These are phyloP conservation scores for Lithobates pipiens DNA, from an alignment of 2,797 vertebrate genomes.

Conservation along the genomic window DNA sequence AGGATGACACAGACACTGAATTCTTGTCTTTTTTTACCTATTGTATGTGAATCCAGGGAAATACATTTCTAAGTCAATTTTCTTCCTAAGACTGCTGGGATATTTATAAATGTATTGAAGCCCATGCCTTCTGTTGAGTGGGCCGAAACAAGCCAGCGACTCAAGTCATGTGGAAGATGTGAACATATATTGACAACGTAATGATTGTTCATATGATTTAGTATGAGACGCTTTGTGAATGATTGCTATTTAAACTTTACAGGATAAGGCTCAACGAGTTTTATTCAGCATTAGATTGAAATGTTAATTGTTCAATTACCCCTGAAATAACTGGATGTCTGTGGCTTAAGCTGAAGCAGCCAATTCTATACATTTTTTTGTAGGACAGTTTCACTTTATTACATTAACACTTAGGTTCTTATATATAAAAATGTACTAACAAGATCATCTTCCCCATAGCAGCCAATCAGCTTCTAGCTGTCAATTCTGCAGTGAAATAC, in stretches of 20 bases:
- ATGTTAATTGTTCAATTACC: constrained; percentile 54
- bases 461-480: not conserved
- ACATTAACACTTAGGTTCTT: not conserved
- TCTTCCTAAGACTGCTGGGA: constrained; percentile 19
- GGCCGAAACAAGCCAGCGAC: constrained; percentile 14
- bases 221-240: constrained; percentile 26
- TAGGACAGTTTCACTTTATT: constrained; percentile 3
- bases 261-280: constrained; percentile 33
- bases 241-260: constrained; percentile 44
- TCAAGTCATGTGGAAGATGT: constrained; percentile 22
- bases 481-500: not conserved
- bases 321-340: constrained; percentile 20
- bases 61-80: constrained; percentile 34
- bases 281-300: constrained; percentile 44
- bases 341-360: not conserved
- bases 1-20: constrained; percentile 35
- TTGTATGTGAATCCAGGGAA: constrained; percentile 46
- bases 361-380: not conserved
- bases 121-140: constrained; percentile 12
- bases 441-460: not conserved
- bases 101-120: constrained; percentile 30
- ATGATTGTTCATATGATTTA: constrained; percentile 8
- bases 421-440: not conserved
- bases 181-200: constrained; percentile 1
- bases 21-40: constrained; percentile 9